Base-by-base conservation (phyloP, 2,113 vertebrate species). In the Arvicanthis niloticus region DNA sequence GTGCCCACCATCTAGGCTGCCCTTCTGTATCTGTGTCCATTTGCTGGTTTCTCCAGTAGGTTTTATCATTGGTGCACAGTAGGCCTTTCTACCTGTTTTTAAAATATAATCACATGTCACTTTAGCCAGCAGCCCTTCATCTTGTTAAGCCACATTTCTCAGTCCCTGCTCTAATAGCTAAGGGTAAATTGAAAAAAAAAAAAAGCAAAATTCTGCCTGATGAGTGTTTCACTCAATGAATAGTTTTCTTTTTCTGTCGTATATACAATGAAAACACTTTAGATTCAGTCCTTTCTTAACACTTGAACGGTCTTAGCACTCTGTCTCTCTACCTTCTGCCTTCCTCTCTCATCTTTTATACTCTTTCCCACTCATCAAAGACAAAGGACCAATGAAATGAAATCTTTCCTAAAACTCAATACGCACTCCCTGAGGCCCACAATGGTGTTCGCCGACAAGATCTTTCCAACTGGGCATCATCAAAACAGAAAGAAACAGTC, bases 161-260 rank as follows among this genome's bases (percentile, higher is more conserved):
- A 89, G 60, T 92, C 75, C n/a, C 9, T 88, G 42, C 73, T 91
- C 84, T 95, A 91, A 87, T 91, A 93, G 62, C 73, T 90, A 86
- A 90, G 93, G 75, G 53, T 76, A 97, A 95, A 88, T 58, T 91
- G 89, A 87, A 96, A 94, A 26, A 48, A 96, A 29, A 11, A 51
- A 51, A 68, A 92, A 37, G 51, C 37, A 96, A 96, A 88, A 37
- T 88, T 70, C 48, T 29, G 31, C 75, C 91, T 96, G 95, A 96
- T 97, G 91, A 94, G 89, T 93, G 96, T 91, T 97, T 96, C 34
- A 93, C 62, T 94, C 73, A 89, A 91, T 91, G 91, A 97, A 95
- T 91, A 91, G 95, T 91, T 91, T 92, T 90, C 34, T 73, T 81
- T 80, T 80, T 88, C 65, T 88, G 89, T 73, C 95, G 94, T 65